Evolutionary conservation across 2,888 invertebrate genomes (phyloP).

Genomic region (Erebia ligea): DNA sequence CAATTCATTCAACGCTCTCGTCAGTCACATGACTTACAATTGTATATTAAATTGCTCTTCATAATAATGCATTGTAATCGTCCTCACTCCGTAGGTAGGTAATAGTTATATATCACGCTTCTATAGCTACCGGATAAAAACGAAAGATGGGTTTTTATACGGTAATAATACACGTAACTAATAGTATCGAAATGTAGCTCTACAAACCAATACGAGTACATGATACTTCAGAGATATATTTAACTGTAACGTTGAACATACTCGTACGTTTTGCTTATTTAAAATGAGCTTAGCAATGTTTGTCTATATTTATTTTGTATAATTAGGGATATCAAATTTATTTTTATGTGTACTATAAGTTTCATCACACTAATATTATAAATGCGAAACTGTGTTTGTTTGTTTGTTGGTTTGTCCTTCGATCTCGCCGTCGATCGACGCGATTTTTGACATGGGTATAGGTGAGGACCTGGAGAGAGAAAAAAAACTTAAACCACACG

Average conservation of each 20-base stretch:
- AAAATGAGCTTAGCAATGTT: neutral
- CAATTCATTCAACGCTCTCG: constrained; percentile 42
- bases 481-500: no score
- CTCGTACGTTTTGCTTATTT: neutral
- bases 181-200: neutral
- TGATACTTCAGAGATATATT: neutral
- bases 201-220: neutral
- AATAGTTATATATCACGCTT: constrained; percentile 25
- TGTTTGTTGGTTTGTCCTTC: no score
- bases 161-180: neutral
- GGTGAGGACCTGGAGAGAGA: no score
- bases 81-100: constrained; percentile 30
- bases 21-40: constrained; percentile 45
- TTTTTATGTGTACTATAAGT: no score
- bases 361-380: no score
- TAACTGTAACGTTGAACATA: neutral
- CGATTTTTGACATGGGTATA: no score
- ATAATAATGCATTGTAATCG: constrained; percentile 44
- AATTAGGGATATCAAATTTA: no score
- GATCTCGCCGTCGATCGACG: no score
- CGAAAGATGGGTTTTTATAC: constrained; percentile 12
- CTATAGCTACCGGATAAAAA: neutral
- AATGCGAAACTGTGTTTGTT: no score
- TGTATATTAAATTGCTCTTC: constrained; percentile 47
- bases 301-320: no score